phyloP scores from a whole-genome alignment of 2,888 invertebrate genomes.

The Syrphus vitripennis region DNA sequence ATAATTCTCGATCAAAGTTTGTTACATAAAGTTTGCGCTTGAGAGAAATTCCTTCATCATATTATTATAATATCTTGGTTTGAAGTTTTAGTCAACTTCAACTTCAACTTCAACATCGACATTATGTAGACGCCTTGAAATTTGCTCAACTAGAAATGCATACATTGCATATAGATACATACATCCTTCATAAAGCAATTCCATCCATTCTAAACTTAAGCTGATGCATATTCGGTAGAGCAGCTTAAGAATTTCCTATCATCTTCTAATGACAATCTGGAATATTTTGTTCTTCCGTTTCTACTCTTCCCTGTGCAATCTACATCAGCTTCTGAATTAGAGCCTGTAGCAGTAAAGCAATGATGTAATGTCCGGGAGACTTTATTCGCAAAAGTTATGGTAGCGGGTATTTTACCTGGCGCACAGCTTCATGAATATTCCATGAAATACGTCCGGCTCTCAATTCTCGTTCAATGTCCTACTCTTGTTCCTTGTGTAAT shows the following conservation, averaged over 20 bases:
- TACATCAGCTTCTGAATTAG: neutral
- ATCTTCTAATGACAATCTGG: conserved; percentile 9
- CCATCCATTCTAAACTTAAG: neutral
- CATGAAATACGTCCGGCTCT: neutral
- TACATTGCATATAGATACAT: neutral
- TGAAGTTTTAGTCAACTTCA: no score
- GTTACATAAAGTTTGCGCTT: neutral
- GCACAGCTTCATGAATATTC: conserved; percentile 19
- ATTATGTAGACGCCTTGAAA: neutral
- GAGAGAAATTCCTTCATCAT: neutral
- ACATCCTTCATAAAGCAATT: neutral
- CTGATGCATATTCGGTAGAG: neutral
- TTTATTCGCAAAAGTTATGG: conserved; percentile 4
- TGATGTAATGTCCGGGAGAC: neutral
- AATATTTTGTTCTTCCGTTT: neutral
- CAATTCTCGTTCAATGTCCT: neutral
- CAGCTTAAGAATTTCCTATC: neutral
- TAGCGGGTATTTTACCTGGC: conserved; percentile 3
- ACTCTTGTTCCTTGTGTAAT: neutral
- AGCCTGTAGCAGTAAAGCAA: neutral
- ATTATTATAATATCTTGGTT: no score
- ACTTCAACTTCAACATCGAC: neutral
- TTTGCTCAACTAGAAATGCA: neutral
- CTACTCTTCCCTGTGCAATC: neutral
- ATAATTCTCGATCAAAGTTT: conserved; percentile 7